Evolutionary conservation across 2,797 vertebrate genomes (phyloP), one percentile per base, ranked within the genome.

Genomic region (Takifugu ocellatus): DNA sequence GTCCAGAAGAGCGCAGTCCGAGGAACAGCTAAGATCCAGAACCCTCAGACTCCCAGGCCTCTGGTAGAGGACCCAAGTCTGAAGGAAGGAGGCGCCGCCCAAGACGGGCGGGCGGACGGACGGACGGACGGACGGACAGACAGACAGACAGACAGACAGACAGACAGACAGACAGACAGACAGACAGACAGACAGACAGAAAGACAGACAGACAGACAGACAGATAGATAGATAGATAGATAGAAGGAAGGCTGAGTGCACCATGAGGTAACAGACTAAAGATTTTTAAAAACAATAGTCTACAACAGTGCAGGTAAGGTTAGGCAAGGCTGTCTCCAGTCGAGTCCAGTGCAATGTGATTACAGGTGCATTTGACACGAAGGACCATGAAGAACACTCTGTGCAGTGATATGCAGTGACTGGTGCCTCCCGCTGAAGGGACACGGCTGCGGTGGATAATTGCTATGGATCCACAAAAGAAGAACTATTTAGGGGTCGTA

Each of bases 311-410:
- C 3, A 46, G 56, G 72, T 49, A 55, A 26, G 61, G 79, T 61
- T 60, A 56, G 25, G n/a, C 25, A 49, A 62, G 62, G 48, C 59
- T 69, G 43, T 67, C 29, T 48, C 42, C 21, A 54, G 42, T 77
- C 43, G 76, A 60, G 60, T 63, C 48, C 51, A 71, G 53, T 0
- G n/a, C 67, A 70, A 78, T 69, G 51, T 60, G 62, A 71, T 77
- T 77, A 74, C 54, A 70, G 55, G 45, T 2, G 26, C 42, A 60
- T 79, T 66, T 74, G 70, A 64, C 59, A 70, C 64, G 55, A 68
- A 56, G 52, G 61, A 63, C 43, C 12, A 62, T 57, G 17, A 50
- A 74, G 25, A 68, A 44, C 59, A 64, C 70, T 78, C 56, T 72
- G 54, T 74, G 49, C 55, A 62, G 43, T 1, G 21, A 51, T 59